Percentiles rank a stretch among this genome's conserved stretches.
Conservation (phyloP, 2,113 vertebrate species). For the Taxidea taxus region DNA sequence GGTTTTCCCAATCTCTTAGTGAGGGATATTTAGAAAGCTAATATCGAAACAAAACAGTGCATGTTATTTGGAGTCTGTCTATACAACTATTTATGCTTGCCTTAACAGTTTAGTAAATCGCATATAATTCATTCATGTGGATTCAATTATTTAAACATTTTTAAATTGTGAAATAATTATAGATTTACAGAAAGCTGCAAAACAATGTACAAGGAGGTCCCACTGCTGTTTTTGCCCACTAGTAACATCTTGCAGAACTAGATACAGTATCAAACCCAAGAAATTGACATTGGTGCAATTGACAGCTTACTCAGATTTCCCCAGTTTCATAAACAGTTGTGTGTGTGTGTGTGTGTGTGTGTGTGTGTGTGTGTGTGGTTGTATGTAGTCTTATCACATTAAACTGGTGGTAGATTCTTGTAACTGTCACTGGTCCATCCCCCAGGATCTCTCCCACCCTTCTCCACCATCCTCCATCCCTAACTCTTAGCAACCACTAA, state of each 20-base stretch:
- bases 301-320: background rate
- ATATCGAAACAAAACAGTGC: background rate
- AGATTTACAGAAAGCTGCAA: background rate
- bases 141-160: background rate
- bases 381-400: background rate
- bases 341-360: background rate
- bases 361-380: background rate
- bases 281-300: background rate
- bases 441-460: background rate
- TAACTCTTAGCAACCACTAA: background rate
- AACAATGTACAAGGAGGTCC: background rate
- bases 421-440: too few relatives aligned
- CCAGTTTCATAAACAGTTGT: background rate
- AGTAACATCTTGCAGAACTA: background rate
- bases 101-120: background rate
- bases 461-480: background rate
- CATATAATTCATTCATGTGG: background rate
- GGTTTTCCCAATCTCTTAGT: rapidly evolving
- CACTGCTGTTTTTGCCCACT: background rate
- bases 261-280: background rate
- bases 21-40: background rate
- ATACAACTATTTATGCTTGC: background rate
- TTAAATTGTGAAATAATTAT: background rate
- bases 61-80: background rate
- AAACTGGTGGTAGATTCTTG: background rate